phyloP scores from a whole-genome alignment of 2,113 vertebrate genomes.

The Eudyptes chrysolophus region DNA sequence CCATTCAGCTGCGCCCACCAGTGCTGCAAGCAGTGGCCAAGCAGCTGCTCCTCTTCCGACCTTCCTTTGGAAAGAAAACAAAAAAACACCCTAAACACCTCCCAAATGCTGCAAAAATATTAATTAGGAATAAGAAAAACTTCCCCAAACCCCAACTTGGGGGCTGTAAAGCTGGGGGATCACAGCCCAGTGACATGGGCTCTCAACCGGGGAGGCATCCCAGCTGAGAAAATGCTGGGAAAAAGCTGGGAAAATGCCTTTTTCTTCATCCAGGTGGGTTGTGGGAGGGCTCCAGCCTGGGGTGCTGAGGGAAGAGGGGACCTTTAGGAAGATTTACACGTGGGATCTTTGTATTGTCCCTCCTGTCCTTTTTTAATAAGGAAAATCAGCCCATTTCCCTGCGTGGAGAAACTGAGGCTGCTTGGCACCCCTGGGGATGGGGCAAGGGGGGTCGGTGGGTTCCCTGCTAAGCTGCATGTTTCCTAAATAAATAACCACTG shows the following conservation, averaged over 20 bases:
- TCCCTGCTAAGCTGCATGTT: background rate
- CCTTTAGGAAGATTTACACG: rapidly evolving
- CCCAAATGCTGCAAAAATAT: background rate
- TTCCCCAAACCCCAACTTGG: background rate
- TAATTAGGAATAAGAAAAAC: background rate
- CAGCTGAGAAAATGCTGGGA: background rate
- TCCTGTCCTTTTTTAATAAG: background rate
- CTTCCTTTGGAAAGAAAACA: background rate
- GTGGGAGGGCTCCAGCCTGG: background rate
- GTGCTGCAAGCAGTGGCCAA: rapidly evolving
- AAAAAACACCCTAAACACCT: background rate
- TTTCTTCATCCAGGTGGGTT: background rate
- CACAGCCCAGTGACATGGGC: background rate
- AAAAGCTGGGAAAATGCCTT: background rate
- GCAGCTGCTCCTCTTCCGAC: background rate
- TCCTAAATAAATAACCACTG: background rate
- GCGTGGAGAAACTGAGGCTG: background rate
- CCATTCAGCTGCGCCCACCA: background rate
- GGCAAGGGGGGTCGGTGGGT: too few species aligned
- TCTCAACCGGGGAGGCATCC: background rate
- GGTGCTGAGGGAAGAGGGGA: background rate
- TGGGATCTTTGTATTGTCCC: background rate
- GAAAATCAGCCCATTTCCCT: background rate
- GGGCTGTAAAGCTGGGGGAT: background rate
- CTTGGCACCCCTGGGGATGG: background rate